Percentiles rank a stretch among this genome's conserved stretches.
Evolutionary conservation across 2,113 vertebrate genomes (phyloP).

Genomic region (Channa maculata): DNA sequence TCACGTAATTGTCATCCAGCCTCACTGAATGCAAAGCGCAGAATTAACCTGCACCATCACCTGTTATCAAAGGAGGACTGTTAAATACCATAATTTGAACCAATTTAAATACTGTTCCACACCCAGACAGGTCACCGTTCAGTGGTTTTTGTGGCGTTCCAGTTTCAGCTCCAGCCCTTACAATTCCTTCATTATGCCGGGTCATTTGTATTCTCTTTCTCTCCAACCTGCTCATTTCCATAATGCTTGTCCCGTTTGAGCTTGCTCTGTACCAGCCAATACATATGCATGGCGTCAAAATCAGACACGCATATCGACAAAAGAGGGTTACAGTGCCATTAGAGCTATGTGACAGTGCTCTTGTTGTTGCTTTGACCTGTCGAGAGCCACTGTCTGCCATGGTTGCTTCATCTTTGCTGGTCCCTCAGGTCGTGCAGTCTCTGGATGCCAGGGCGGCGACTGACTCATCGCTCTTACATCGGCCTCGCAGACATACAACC

Average conservation of each 20-base stretch:
- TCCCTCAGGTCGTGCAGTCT: constrained; percentile 55
- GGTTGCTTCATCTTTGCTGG: constrained; percentile 57
- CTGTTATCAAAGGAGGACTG: constrained; percentile 67
- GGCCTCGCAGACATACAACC: constrained; percentile 58
- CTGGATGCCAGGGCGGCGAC: constrained; percentile 44
- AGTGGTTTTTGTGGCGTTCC: constrained; percentile 31
- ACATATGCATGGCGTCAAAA: constrained; percentile 52
- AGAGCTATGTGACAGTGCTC: constrained; percentile 30
- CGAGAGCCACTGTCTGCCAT: constrained; percentile 20
- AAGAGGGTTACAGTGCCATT: constrained; percentile 36
- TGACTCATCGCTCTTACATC: constrained; percentile 73
- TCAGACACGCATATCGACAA: constrained; percentile 47
- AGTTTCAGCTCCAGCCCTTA: constrained; percentile 42
- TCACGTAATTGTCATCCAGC: constrained; percentile 33
- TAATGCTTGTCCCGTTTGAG: constrained; percentile 57
- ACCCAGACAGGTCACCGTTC: constrained; percentile 58
- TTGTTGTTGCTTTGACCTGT: constrained; percentile 56
- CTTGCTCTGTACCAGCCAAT: constrained; percentile 28
- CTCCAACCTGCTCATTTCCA: constrained; percentile 66
- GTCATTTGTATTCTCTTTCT: constrained; percentile 72
- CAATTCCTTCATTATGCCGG: constrained; percentile 62
- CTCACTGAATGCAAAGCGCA: constrained; percentile 43
- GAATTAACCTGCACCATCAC: constrained; percentile 62
- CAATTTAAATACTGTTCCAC: constrained; percentile 65
- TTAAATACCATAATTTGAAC: constrained; percentile 71